Evolutionary conservation across 2,888 invertebrate species (phyloP), one percentile per base, ranked within the genome.

Genomic region (Scaptomyza cyrtandrae): DNA sequence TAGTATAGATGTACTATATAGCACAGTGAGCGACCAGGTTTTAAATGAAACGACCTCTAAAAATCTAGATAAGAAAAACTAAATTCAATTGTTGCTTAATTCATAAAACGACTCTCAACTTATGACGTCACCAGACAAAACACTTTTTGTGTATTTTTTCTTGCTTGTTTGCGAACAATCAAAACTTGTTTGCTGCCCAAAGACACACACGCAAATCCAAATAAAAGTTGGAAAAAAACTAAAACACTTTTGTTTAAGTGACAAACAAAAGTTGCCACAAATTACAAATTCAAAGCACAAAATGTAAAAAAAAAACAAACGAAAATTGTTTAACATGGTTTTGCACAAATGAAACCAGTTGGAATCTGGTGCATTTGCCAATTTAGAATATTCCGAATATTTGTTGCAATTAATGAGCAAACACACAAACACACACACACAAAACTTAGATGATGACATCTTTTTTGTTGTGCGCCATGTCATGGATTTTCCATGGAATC

Each of bases 171-270:
- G 46, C 70, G 49, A 66, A 63, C 86, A 87, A 85, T 85, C 82
- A 84, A 87, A 83, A 83, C 88, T 83, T 85, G 82, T 82, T 83
- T 82, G 87, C 50, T 49, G 66, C 59, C 58, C 59, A 66, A 64
- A 71, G 58, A 71, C 64, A 76, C 37, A 77, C 61, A 70, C 55
- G 65, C 44, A 27, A 19, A 52, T 50, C 57, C 64, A 33, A 52
- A 16, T 35, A 58, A 24, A 63, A 52, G 50, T 49, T 39, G 63
- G 69, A 72, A 57, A 52, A 49, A 54, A 67, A 49, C 37, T 53
- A 45, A 41, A 44, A 37, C 24, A 19, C n/a, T 56, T 24, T 66
- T n/a, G n/a, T 24, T 24, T 24, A 76, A 76, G 68, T 57, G 67
- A 31, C 68, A 77, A 71, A 86, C 68, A 31, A 78, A 81, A 81